A percentile compares a stretch with the other conserved stretches of the same genome.
phyloP scores from a whole-genome alignment of 2,888 invertebrate species.

The Lasioglossum lativentre region DNA sequence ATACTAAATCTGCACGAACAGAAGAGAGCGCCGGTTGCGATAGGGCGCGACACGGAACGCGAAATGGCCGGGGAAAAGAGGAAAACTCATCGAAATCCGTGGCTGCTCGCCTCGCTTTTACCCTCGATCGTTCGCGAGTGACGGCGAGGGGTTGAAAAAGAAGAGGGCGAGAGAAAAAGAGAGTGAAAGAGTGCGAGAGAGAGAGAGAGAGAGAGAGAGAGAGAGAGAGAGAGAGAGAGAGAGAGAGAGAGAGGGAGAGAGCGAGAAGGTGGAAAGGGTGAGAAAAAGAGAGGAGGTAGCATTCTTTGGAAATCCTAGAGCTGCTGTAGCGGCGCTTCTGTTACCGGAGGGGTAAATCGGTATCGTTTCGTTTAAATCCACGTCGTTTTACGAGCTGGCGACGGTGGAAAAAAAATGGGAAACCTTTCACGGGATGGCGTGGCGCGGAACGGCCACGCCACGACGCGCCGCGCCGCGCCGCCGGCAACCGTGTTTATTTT shows the following conservation, averaged over 20 bases:
- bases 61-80: conserved; percentile 43
- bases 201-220: conserved; percentile 14
- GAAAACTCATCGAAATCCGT: conserved; percentile 58
- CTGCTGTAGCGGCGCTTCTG: conserved; percentile 53
- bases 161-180: background rate
- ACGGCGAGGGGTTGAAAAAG: background rate
- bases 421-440: conserved; percentile 57
- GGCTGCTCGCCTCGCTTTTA: conserved; percentile 50
- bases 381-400: conserved; percentile 65
- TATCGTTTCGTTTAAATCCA: conserved; percentile 67
- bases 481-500: conserved; percentile 60
- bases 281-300: conserved; percentile 17
- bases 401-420: conserved; percentile 42
- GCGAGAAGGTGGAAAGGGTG: conserved; percentile 10
- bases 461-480: background rate
- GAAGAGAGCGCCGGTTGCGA: conserved; percentile 41
- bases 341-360: conserved; percentile 62
- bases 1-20: conserved; percentile 62
- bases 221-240: background rate
- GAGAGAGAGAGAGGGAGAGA: conserved; percentile 32
- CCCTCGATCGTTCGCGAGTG: conserved; percentile 48
- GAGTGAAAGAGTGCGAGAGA: conserved; percentile 34
- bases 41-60: conserved; percentile 43
- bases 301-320: conserved; percentile 68
- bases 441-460: background rate